These are phyloP conservation scores for Dione vanillae DNA, from an alignment of 2,888 invertebrate genomes.

Conservation along the genomic window DNA sequence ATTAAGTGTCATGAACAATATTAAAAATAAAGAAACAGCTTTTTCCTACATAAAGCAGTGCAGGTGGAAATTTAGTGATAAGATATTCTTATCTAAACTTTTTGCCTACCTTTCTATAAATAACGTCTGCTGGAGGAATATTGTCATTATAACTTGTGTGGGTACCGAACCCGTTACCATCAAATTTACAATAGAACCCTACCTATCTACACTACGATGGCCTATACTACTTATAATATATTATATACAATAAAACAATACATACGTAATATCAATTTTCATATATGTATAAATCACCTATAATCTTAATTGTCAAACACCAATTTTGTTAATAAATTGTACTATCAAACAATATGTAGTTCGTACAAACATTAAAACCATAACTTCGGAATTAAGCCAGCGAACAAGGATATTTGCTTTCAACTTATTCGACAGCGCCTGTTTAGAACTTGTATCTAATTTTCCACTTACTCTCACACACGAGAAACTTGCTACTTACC, in stretches of 20 bases:
- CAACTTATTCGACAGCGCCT: slow-evolving; percentile 30
- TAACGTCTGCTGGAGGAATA: neutral
- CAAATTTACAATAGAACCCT: neutral
- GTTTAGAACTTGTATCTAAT: slow-evolving; percentile 30
- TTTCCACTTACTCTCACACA: slow-evolving; percentile 19
- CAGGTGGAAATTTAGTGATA: neutral
- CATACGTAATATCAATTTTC: too few relatives aligned
- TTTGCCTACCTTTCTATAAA: neutral
- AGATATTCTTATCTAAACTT: neutral
- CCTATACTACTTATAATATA: too few relatives aligned
- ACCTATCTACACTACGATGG: too few relatives aligned
- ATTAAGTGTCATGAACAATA: too few relatives aligned
- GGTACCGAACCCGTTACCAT: neutral
- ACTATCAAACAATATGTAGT: neutral
- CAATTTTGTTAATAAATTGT: slow-evolving; percentile 18
- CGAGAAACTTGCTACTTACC: neutral
- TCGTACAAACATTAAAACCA: slow-evolving; percentile 20
- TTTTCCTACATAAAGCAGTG: neutral
- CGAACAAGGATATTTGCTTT: slow-evolving; percentile 21
- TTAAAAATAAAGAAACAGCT: neutral
- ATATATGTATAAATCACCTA: too few relatives aligned
- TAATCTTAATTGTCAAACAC: neutral
- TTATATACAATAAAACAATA: too few relatives aligned
- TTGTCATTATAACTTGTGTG: neutral
- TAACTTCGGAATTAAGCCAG: slow-evolving; percentile 21